Evolutionary conservation across 2,113 vertebrate species (phyloP).

Genomic region (Sakesphorus luctuosus): DNA sequence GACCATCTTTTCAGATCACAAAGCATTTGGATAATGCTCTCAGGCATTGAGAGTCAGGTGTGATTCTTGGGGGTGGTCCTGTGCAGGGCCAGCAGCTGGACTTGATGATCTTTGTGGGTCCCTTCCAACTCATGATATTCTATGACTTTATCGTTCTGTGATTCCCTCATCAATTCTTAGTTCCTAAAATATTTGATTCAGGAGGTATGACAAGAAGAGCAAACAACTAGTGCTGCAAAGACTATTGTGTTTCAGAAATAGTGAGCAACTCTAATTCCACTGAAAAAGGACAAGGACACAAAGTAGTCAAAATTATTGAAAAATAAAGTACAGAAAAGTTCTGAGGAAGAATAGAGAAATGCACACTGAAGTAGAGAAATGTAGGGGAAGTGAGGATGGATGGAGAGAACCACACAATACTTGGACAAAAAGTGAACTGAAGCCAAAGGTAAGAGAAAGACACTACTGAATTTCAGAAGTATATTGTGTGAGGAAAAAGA

Average conservation of each 20-base stretch:
- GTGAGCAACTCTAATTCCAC: not conserved
- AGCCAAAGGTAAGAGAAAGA: not conserved
- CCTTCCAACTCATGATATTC: not conserved
- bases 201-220: not conserved
- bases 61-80: not conserved
- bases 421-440: not conserved
- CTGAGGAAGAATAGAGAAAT: not conserved
- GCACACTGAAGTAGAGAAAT: not conserved
- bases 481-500: not conserved
- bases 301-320: not conserved
- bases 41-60: not conserved
- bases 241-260: not conserved
- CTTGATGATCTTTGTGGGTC: not conserved
- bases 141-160: not conserved
- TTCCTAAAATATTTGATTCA: not conserved
- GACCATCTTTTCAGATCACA: not conserved
- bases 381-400: not conserved
- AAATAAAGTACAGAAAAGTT: not conserved
- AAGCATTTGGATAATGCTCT: not conserved
- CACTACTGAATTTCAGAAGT: not conserved
- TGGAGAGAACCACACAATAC: not conserved
- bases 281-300: not conserved
- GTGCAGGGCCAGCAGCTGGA: not conserved
- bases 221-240: not conserved
- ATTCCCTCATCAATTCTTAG: not conserved